phyloP scores from a whole-genome alignment of 1,140 invertebrate species.

The Cheumatopsyche charites region DNA sequence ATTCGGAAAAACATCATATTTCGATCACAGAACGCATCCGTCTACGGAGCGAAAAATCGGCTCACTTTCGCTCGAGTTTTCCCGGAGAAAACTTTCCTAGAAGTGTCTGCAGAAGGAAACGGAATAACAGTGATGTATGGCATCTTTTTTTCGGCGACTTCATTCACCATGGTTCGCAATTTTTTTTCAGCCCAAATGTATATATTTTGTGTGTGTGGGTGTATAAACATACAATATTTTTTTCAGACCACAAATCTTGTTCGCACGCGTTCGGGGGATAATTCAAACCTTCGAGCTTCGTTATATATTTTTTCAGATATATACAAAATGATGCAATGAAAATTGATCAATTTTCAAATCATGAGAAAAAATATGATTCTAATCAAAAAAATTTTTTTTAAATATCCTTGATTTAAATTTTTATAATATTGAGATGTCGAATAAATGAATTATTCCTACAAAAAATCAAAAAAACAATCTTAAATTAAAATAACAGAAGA shows the following conservation, averaged over 20 bases:
- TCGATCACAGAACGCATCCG: constrained; percentile 12
- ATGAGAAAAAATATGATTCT: too few relatives aligned
- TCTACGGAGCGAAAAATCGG: constrained; percentile 6
- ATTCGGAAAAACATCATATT: background rate
- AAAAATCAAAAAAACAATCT: too few relatives aligned
- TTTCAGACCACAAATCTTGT: constrained; percentile 21
- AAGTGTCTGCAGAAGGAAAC: constrained; percentile 32
- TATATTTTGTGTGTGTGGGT: background rate
- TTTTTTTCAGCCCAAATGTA: background rate
- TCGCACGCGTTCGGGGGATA: constrained; percentile 21
- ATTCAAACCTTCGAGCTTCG: background rate
- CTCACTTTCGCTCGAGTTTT: constrained; percentile 23
- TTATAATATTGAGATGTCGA: too few relatives aligned
- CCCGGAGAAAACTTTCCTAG: constrained; percentile 9
- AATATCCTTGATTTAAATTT: too few relatives aligned
- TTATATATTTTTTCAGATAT: background rate
- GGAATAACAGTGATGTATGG: constrained; percentile 33
- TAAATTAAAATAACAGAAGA: too few relatives aligned
- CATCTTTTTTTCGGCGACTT: constrained; percentile 25
- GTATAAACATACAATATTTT: too few relatives aligned
- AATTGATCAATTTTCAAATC: too few relatives aligned
- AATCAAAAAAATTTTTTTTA: too few relatives aligned
- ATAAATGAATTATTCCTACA: too few relatives aligned
- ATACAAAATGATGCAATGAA: too few relatives aligned
- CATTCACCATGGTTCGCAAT: constrained; percentile 20